Evolutionary conservation across 2,797 vertebrate genomes (phyloP).

Genomic region (Rhadinocentrus ornatus): DNA sequence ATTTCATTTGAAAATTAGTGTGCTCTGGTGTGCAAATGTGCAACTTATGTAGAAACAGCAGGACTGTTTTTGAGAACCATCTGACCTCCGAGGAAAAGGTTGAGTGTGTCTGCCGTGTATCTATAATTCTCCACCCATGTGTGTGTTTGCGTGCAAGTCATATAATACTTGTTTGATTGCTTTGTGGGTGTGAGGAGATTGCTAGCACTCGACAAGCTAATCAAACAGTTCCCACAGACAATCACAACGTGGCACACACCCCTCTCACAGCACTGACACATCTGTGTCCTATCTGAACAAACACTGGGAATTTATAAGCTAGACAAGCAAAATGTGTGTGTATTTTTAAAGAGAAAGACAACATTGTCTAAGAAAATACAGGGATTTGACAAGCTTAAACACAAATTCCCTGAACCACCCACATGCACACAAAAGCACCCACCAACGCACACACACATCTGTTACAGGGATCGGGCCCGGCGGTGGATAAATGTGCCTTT

Average conservation of each 20-base stretch:
- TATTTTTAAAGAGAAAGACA: slow-evolving; percentile 47
- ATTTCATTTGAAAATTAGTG: slow-evolving; percentile 62
- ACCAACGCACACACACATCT: slow-evolving; percentile 59
- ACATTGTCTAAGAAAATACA: slow-evolving; percentile 60
- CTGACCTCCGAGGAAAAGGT: slow-evolving; percentile 51
- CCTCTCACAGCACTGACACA: slow-evolving; percentile 64
- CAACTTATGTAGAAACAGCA: slow-evolving; percentile 16
- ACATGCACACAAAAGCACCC: slow-evolving; percentile 42
- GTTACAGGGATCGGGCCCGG: slow-evolving; percentile 70
- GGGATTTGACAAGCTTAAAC: slow-evolving; percentile 54
- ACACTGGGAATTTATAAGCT: slow-evolving; percentile 62
- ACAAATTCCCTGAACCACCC: slow-evolving; percentile 47
- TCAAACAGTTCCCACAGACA: slow-evolving; percentile 74
- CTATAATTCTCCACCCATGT: slow-evolving; percentile 16
- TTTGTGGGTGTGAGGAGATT: slow-evolving; percentile 66
- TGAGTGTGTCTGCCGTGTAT: slow-evolving; percentile 25
- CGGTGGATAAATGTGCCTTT: slow-evolving; percentile 78
- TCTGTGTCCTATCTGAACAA: slow-evolving; percentile 69
- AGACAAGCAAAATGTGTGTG: slow-evolving; percentile 35
- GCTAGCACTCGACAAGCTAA: slow-evolving; percentile 73
- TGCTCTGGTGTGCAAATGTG: slow-evolving; percentile 23
- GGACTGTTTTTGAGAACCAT: slow-evolving; percentile 37
- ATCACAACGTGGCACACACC: slow-evolving; percentile 71
- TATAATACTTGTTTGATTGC: slow-evolving; percentile 73
- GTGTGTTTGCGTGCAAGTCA: slow-evolving; percentile 28